Evolutionary conservation across 2,113 vertebrate genomes (phyloP).

Genomic region (cat (Felis catus)): F.catus_Fca126_mat1.0 CM031423.1:63626501-63627000

Average conservation of each 20-base stretch:
- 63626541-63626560: conserved; percentile 32
- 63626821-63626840: conserved; percentile 2
- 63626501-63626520: not conserved
- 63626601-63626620: not conserved
- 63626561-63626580: conserved; percentile 39
- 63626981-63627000: not conserved
- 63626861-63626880: not conserved
- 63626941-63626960: not conserved
- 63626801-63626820: not conserved
- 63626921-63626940: not conserved
- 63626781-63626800: not conserved
- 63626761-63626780: not conserved
- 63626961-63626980: not conserved
- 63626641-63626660: conserved; percentile 40
- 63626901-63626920: not conserved
- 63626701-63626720: not conserved
- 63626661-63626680: conserved; percentile 39
- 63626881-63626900: not conserved
- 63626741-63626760: not conserved
- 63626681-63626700: not conserved
- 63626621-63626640: conserved; percentile 46
- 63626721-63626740: not conserved
- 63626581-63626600: conserved; percentile 25
- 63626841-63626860: not conserved
- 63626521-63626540: conserved; percentile 31